phyloP scores from a whole-genome alignment of 2,888 invertebrate species.

The Monochamus alternatus region DNA sequence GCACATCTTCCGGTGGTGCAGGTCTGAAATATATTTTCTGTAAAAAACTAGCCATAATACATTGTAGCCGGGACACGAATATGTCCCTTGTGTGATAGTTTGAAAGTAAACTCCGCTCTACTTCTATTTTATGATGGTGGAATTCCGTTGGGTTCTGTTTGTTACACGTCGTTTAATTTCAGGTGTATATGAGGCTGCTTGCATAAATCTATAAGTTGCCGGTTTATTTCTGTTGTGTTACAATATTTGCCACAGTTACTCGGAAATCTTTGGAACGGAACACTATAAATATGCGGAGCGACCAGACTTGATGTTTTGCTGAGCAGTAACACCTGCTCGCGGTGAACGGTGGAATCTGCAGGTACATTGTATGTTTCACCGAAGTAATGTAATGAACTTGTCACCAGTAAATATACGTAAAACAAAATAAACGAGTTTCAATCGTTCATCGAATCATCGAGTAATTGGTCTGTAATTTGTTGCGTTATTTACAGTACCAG shows the following conservation, averaged over 20 bases:
- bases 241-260: background rate
- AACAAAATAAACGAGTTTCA: too few relatives aligned
- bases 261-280: background rate
- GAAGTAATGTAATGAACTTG: too few relatives aligned
- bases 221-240: background rate
- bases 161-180: conserved; percentile 41
- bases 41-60: conserved; percentile 20
- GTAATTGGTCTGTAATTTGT: too few relatives aligned
- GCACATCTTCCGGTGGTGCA: too few relatives aligned
- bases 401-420: too few relatives aligned
- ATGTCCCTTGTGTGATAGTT: conserved; percentile 13
- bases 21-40: background rate
- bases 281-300: background rate
- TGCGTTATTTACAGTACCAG: too few relatives aligned
- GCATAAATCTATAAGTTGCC: conserved; percentile 36
- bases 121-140: conserved; percentile 32
- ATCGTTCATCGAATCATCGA: too few relatives aligned
- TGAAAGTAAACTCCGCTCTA: conserved; percentile 13
- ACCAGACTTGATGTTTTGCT: background rate
- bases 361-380: too few relatives aligned
- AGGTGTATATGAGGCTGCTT: conserved; percentile 31
- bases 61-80: conserved; percentile 21
- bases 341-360: too few relatives aligned
- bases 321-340: background rate
- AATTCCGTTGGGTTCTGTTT: conserved; percentile 20